These are phyloP conservation scores for Axinella damicornis DNA, from an alignment of 37 sponge, comb jelly and placozoan species.

Conservation along the genomic window DNA sequence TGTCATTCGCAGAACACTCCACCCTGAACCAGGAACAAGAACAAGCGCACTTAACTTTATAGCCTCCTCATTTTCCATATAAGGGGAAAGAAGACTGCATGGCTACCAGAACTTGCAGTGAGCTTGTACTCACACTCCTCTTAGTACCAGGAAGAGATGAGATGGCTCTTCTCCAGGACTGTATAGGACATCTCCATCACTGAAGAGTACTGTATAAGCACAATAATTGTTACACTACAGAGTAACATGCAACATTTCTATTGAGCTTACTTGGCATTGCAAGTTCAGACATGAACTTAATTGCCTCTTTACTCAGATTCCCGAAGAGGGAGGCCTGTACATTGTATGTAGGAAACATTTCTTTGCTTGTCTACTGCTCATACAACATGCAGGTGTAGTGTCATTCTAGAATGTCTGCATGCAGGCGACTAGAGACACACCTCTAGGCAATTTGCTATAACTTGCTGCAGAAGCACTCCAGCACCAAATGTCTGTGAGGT, in stretches of 20 bases:
- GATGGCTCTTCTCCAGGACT: constrained; percentile 3
- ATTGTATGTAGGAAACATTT: no score
- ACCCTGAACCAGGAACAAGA: not conserved
- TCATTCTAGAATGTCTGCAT: no score
- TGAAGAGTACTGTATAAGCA: constrained; percentile 20
- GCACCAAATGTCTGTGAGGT: constrained; percentile 23
- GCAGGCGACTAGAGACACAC: not conserved
- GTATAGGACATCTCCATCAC: constrained; percentile 21
- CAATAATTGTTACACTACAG: not conserved
- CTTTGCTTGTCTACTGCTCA: no score
- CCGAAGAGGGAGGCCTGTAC: constrained; percentile 3
- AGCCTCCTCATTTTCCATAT: not conserved
- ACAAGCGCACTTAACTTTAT: not conserved
- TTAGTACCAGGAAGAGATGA: constrained; percentile 15
- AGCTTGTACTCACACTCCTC: constrained; percentile 22
- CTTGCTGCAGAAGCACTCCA: constrained; percentile 5
- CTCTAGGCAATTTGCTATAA: constrained; percentile 4
- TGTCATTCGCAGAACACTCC: not conserved
- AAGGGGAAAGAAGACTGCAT: not conserved
- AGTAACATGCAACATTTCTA: not conserved
- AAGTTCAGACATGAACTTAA: not conserved
- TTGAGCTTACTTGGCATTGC: constrained; percentile 9
- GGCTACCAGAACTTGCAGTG: no score
- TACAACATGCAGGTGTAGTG: no score
- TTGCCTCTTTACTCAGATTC: not conserved